Base-by-base conservation (phyloP, 2,113 vertebrate species). In the Ageneiosus marmoratus region DNA sequence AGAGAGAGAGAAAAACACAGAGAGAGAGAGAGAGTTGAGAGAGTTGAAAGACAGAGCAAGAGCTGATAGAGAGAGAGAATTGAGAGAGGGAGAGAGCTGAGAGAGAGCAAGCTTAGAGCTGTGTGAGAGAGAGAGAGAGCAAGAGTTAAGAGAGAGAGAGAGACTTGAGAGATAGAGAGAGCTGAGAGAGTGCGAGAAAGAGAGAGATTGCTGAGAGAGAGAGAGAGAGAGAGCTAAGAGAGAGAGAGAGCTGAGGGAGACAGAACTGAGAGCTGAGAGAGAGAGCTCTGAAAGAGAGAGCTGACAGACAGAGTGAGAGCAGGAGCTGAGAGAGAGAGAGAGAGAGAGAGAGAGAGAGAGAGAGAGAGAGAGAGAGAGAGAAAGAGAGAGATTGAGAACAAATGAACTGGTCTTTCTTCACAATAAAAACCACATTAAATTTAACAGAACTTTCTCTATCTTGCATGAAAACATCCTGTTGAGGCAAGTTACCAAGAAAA, bases 391-490 rank as follows among this genome's bases (percentile, higher is more conserved):
- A 41, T n/a, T n/a, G 65, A 41, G 5, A 41, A 20, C 20, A 20
- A 41, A 73, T 27, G 1, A 73, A 27, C 41, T 2, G 44, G 13
- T 15, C n/a, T 55, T 55, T 50, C 48, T 29, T 32, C 20, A 78
- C 74, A 80, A 85, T n/a, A 65, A 34, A 48, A 75, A 41, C 37
- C 2, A 41, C 2, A 41, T 41, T 41, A 41, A 41, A 41, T 41
- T 41, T 41, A 41, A 41, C 37, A 41, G 5, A 41, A 46, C 27
- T 69, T 65, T 74, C 53, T 12, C 9, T n/a, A 32, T 32, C 29
- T 48, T 65, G 4, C 13, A 73, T 44, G 51, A 84, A 85, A 86
- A 86, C 85, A 85, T 86, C 85, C 87, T 86, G 85, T 85, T 88
- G 86, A 56, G 80, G 58, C 72, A 76, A 16, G 29, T 37, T 27